Evolutionary conservation across 2,888 invertebrate genomes (phyloP), one percentile per base, ranked within the genome.

Genomic region (Tinea semifulvella): DNA sequence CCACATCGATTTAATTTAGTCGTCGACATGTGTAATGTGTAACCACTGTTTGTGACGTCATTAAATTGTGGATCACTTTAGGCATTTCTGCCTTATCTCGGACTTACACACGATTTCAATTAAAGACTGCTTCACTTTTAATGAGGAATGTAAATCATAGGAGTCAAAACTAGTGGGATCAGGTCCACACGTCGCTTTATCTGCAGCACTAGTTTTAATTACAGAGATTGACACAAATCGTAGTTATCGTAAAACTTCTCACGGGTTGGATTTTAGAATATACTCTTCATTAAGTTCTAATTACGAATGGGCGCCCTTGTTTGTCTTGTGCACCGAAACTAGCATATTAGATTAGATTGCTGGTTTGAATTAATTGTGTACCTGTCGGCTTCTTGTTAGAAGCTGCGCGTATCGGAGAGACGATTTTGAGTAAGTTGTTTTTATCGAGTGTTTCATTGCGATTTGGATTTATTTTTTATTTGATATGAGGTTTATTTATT

Each of bases 311-410:
- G 65, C 70, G 75, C 75, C 68, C 77, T 76, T 77, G 77, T 79
- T 79, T 76, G 79, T 79, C 77, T 73, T 68, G 71, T 66, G 69
- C 75, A 70, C 65, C 62, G 70, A 71, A 77, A 77, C 76, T 74
- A n/a, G n/a, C 76, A 77, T 75, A 77, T 79, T 74, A 76, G 77
- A 80, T 80, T 76, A 80, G 70, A 25, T 77, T 75, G 80, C 76
- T 64, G 75, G 77, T 75, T 73, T 75, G 74, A 71, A 79, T 79
- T 80, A 79, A 79, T 77, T 74, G 75, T 76, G 62, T 71, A 68
- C 71, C 68, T 69, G 73, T 68, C 77, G 76, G 72, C 73, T 57
- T 69, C 69, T 66, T 68, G 65, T 69, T 68, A 68, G 69, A 70
- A 67, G 68, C 65, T 63, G 63, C 71, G 6, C 19, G 71, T 76